phyloP scores from a whole-genome alignment of 2,888 invertebrate species.

The Altica lythri region DNA sequence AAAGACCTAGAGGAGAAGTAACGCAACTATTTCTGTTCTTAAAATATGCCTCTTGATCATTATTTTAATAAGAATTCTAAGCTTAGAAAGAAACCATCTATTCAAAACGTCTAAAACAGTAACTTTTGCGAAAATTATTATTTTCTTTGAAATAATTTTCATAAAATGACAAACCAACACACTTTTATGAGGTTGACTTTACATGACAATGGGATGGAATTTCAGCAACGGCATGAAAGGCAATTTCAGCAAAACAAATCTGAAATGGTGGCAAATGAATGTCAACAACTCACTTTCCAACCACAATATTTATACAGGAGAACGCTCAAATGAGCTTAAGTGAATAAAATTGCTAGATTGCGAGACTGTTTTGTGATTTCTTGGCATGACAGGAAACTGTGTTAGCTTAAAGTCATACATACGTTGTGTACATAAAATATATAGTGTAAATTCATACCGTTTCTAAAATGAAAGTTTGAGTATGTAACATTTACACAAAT shows the following conservation, averaged over 20 bases:
- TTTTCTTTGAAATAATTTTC: conserved; percentile 12
- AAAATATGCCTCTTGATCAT: no score
- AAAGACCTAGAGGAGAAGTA: no score
- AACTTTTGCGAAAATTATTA: conserved; percentile 3
- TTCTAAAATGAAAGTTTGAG: no score
- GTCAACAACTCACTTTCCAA: conserved; percentile 27
- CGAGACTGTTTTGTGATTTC: conserved; percentile 2
- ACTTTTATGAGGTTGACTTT: conserved; percentile 30
- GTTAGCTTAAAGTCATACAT: no score
- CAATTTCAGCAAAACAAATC: conserved; percentile 39
- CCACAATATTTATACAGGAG: conserved; percentile 25
- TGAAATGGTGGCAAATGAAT: conserved; percentile 43
- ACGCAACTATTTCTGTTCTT: no score
- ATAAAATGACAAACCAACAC: conserved; percentile 10
- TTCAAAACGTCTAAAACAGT: no score
- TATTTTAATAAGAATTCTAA: no score
- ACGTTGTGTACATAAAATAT: no score
- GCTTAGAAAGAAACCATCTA: no score
- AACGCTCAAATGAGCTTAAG: conserved; percentile 17
- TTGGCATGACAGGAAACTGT: background rate
- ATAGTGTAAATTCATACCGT: no score
- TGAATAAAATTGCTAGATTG: conserved; percentile 14
- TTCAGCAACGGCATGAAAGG: conserved; percentile 36
- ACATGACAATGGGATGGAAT: conserved; percentile 42
- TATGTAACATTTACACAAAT: no score